Evolutionary conservation across 2,888 invertebrate species (phyloP), one percentile per base, ranked within the genome.

Genomic region (Alentia gelatinosa): DNA sequence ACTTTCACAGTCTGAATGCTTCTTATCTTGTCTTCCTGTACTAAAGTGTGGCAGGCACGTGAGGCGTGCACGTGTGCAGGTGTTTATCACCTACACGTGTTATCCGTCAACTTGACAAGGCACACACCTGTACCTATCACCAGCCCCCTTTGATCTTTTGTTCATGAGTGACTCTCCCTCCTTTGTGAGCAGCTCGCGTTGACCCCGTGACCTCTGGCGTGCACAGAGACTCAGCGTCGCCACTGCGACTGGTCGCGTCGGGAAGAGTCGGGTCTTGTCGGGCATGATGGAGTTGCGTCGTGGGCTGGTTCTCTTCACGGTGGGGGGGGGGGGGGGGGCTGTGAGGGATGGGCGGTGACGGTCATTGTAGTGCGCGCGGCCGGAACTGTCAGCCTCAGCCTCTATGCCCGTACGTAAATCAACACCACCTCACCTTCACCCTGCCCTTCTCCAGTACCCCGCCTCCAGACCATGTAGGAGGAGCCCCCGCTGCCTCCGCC

Each of bases 181-280:
- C 68, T 26, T 30, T 30, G 68, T 1, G 30, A 26, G 30, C 68
- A 37, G 39, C 39, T 1, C 79, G 35, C 79, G 37, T 7, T 79
- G 79, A 79, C 79, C 79, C 79, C 39, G n/a, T 79, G 79, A 79
- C 79, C 79, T 79, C 39, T 79, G 4, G 30, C 68, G 68, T 56
- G 56, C 12, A n/a, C 56, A 56, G 56, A 19, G 74, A n/a, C 26
- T 26, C 68, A 68, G 68, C n/a, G 33, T 33, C 4, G 74, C 12
- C 30, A 33, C 19, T 56, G 33, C 47, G 9, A 47, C 47, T 47
- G 47, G 47, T 47, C 9, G 47, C 47, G 47, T 47, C 47, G 19
- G 47, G 47, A 12, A 19, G 9, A 47, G 47, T 47, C 47, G 47
- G 47, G 9, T 12, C 9, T 47, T 47, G 47, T 19, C 9, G 9